phyloP scores from a whole-genome alignment of 2,888 invertebrate genomes.

The Drosophila recens region DNA sequence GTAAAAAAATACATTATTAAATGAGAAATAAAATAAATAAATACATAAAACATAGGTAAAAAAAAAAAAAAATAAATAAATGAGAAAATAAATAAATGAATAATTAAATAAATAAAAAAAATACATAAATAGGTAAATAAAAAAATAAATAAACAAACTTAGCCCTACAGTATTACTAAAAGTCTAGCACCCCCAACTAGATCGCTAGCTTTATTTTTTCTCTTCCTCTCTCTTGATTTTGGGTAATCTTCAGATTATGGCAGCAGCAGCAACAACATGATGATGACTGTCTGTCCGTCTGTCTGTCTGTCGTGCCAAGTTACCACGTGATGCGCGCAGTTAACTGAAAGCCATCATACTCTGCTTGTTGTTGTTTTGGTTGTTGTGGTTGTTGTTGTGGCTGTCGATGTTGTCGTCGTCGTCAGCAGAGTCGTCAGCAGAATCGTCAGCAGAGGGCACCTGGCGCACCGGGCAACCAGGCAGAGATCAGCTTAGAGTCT shows the following conservation, averaged over 20 bases:
- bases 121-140: no score
- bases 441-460: conserved; percentile 12
- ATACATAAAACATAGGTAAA: no score
- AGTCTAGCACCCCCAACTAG: conserved; percentile 3
- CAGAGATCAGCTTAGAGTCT: conserved; percentile 67
- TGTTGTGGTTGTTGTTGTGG: not conserved
- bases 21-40: no score
- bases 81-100: no score
- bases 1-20: no score
- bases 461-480: conserved; percentile 8
- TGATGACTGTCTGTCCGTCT: conserved; percentile 28
- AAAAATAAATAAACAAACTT: no score
- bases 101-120: no score
- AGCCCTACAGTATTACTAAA: not conserved
- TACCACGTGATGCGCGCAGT: conserved; percentile 54
- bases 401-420: not conserved
- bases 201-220: conserved; percentile 19
- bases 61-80: no score
- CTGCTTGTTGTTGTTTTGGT: not conserved
- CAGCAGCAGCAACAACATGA: conserved; percentile 52
- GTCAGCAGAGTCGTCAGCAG: not conserved
- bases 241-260: conserved; percentile 62
- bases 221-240: conserved; percentile 22
- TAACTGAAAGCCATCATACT: conserved; percentile 23
- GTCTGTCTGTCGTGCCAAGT: conserved; percentile 51